These are phyloP conservation scores for Chaetophractus vellerosus DNA, from an alignment of 2,797 vertebrate genomes.

Conservation along the genomic window DNA sequence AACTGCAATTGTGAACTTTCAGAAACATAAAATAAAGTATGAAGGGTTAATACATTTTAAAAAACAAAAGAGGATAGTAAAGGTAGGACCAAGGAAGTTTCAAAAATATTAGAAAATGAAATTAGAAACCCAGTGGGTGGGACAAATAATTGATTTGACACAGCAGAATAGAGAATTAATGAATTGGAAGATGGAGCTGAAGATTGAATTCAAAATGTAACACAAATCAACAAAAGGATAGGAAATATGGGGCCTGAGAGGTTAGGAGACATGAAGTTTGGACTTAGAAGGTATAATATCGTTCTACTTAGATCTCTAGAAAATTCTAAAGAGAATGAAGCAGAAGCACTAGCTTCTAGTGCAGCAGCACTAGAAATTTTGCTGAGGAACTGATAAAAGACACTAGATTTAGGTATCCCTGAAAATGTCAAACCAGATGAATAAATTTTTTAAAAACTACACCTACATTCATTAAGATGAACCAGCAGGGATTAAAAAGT, in stretches of 20 bases:
- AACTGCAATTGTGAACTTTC: background rate
- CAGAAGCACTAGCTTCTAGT: too few species aligned
- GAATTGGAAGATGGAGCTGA: background rate
- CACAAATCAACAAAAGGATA: background rate
- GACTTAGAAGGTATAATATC: background rate
- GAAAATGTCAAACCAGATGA: background rate
- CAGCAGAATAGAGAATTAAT: background rate
- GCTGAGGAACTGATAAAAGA: background rate
- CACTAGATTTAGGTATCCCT: background rate
- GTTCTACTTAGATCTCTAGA: background rate
- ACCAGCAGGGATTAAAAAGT: too few species aligned
- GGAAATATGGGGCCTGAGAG: background rate
- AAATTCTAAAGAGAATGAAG: background rate
- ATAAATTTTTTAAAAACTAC: too few species aligned
- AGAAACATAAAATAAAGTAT: background rate
- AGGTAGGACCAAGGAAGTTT: background rate
- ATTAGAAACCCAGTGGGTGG: background rate
- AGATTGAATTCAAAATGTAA: background rate
- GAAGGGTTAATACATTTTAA: background rate
- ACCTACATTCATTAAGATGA: too few species aligned
- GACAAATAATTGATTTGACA: conserved; percentile 2
- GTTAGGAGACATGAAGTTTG: background rate
- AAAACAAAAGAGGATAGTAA: background rate
- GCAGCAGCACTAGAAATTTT: too few species aligned
- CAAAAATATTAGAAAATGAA: background rate